phyloP scores from a whole-genome alignment of 2,113 vertebrate species.

The Microtus ochrogaster region DNA sequence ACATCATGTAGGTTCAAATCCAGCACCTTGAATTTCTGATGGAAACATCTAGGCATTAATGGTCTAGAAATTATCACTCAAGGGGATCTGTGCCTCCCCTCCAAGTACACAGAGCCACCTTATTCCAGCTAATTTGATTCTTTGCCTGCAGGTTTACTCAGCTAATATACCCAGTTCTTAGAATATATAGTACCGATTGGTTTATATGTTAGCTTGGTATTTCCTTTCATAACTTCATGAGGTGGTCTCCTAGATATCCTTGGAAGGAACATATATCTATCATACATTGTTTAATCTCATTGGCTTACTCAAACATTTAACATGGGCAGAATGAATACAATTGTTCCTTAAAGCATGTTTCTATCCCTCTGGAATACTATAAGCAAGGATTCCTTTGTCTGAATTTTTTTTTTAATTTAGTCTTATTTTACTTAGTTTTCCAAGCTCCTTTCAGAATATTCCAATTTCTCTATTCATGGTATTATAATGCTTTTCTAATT shows the following conservation, averaged over 20 bases:
- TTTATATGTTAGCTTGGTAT: background rate
- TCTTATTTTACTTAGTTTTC: background rate
- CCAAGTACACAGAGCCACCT: background rate
- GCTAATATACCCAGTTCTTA: background rate
- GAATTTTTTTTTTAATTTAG: too few relatives aligned
- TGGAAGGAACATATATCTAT: background rate
- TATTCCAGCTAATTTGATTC: background rate
- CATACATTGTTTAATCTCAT: background rate
- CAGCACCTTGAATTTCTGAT: background rate
- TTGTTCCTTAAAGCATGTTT: background rate
- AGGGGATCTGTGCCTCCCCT: background rate
- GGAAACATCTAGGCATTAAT: background rate
- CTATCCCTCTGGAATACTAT: background rate
- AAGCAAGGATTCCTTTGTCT: background rate
- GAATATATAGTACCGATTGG: too few relatives aligned
- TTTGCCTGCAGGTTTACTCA: background rate
- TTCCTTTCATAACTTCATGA: background rate
- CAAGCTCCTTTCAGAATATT: background rate
- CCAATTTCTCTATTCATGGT: background rate
- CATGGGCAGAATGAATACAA: background rate
- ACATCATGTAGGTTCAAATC: background rate
- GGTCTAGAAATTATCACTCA: background rate
- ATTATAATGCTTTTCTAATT: background rate
- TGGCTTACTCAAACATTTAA: background rate
- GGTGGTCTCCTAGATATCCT: background rate